Evolutionary conservation across 2,113 vertebrate species (phyloP).

Genomic region (Grus americana): DNA sequence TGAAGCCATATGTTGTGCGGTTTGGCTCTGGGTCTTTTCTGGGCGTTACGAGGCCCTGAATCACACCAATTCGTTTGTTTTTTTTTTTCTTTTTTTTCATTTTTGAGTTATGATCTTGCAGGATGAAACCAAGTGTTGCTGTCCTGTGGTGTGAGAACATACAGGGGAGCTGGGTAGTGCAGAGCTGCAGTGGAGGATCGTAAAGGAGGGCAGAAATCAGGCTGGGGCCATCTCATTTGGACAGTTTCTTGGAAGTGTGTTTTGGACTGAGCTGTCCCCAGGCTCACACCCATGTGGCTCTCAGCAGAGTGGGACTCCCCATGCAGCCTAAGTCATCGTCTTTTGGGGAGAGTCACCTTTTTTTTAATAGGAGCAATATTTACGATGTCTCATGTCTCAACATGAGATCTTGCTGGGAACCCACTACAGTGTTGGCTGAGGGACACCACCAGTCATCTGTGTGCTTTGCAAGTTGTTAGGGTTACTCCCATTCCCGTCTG

Average conservation of each 20-base stretch:
- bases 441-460: not conserved
- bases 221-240: not conserved
- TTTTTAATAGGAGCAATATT: not conserved
- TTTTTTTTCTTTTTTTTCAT: not conserved
- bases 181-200: fast-evolving
- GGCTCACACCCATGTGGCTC: not conserved
- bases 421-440: not conserved
- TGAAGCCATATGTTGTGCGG: fast-evolving
- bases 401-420: not conserved
- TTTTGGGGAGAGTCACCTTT: not conserved
- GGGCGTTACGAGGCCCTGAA: not conserved
- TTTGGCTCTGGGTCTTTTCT: not conserved
- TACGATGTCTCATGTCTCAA: not conserved
- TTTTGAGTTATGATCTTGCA: not conserved
- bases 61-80: not conserved
- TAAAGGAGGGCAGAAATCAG: not conserved
- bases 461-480: not conserved
- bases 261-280: not conserved
- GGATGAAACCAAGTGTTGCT: not conserved
- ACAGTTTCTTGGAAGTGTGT: not conserved
- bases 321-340: not conserved
- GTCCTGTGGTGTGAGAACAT: not conserved
- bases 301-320: not conserved
- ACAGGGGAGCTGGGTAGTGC: fast-evolving
- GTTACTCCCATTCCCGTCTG: not conserved